A percentile compares a stretch with the other conserved stretches of the same genome.
phyloP scores from a whole-genome alignment of 2,888 invertebrate species.

The Tryphoninae sp. region DNA sequence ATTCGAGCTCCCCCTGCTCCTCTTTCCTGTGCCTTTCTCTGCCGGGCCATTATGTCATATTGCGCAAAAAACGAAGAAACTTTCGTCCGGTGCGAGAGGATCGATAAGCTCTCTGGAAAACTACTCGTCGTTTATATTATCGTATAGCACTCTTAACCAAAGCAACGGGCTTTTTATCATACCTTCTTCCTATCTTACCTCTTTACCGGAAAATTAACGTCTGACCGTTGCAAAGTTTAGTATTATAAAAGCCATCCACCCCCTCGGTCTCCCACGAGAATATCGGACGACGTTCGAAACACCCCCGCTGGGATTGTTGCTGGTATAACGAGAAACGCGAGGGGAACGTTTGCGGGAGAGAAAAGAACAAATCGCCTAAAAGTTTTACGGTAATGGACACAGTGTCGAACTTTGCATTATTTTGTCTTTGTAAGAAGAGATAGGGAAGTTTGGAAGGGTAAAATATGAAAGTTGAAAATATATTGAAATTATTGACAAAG shows the following conservation, averaged over 20 bases:
- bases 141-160: constrained; percentile 25
- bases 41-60: constrained; percentile 64
- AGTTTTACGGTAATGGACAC: no score
- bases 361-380: neutral
- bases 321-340: neutral
- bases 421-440: neutral
- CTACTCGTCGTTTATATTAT: constrained; percentile 33
- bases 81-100: constrained; percentile 59
- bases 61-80: constrained; percentile 66
- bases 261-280: constrained; percentile 1
- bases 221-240: constrained; percentile 51
- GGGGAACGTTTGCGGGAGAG: neutral
- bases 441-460: neutral
- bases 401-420: neutral
- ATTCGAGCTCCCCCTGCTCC: constrained; percentile 19
- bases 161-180: neutral
- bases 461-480: no score
- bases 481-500: no score
- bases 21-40: neutral
- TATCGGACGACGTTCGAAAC: constrained; percentile 30
- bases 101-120: constrained; percentile 65
- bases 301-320: neutral
- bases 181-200: constrained; percentile 7
- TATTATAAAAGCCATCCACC: constrained; percentile 52
- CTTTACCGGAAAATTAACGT: constrained; percentile 63